Conservation (phyloP, 1,140 invertebrate genomes). For the Grapholita molesta region DNA sequence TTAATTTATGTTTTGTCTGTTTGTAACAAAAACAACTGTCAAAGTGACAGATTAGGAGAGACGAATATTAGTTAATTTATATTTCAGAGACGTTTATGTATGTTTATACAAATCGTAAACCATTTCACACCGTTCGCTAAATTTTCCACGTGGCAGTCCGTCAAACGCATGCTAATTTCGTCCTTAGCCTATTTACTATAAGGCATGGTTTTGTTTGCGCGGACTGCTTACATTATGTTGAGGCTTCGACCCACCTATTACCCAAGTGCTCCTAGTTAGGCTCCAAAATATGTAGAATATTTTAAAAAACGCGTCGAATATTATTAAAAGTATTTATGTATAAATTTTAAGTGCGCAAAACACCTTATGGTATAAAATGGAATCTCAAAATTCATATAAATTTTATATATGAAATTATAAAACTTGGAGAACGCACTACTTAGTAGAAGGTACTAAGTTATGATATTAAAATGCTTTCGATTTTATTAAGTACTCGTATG, state of each 20-base stretch:
- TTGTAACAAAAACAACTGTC: too few relatives aligned
- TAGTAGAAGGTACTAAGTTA: background rate
- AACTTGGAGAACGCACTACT: background rate
- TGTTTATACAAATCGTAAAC: too few relatives aligned
- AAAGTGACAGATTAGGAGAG: too few relatives aligned
- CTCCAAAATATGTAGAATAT: too few relatives aligned
- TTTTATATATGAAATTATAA: background rate
- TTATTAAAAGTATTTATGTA: background rate
- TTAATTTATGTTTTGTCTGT: too few relatives aligned
- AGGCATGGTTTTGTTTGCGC: background rate
- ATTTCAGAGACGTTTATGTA: too few relatives aligned
- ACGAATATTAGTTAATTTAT: too few relatives aligned
- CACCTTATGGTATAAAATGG: background rate
- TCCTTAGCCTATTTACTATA: slow-evolving; percentile 8
- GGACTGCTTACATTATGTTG: background rate
- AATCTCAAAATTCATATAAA: background rate
- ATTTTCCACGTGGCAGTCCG: background rate
- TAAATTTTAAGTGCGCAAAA: background rate
- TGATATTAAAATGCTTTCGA: background rate
- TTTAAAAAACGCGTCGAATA: background rate
- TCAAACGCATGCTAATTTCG: slow-evolving; percentile 1
- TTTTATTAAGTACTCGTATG: background rate
- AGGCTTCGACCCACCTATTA: background rate
- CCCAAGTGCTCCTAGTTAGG: background rate
- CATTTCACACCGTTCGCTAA: background rate